A percentile compares a stretch with the other conserved stretches of the same genome.
phyloP scores from a whole-genome alignment of 2,888 invertebrate genomes.

The Nephrotoma guestfalica region DNA sequence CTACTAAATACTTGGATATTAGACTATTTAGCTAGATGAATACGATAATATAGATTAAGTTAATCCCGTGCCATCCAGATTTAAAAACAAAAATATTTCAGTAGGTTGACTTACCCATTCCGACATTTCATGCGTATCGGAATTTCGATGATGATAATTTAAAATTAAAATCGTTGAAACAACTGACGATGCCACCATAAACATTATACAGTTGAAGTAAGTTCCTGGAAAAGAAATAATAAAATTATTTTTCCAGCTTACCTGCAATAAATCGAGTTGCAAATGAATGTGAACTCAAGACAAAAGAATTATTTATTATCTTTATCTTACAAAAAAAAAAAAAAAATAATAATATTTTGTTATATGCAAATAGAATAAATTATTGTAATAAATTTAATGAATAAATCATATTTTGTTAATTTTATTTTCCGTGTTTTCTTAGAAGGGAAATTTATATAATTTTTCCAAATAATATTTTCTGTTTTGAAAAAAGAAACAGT shows the following conservation, averaged over 20 bases:
- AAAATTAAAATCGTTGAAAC: constrained; percentile 95
- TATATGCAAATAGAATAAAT: neutral
- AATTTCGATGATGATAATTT: constrained; percentile 94
- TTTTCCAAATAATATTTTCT: neutral
- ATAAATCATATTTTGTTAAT: neutral
- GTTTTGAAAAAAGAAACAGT: neutral
- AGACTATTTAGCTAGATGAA: too few species aligned
- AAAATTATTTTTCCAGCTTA: neutral
- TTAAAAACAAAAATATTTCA: neutral
- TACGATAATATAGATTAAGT: too few species aligned
- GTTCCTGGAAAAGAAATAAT: constrained; percentile 46
- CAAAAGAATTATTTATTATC: neutral
- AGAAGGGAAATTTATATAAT: neutral
- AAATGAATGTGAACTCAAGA: neutral
- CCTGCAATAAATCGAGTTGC: neutral
- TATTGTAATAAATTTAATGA: neutral
- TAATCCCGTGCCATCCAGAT: neutral
- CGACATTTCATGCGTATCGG: constrained; percentile 95
- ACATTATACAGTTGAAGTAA: constrained; percentile 99
- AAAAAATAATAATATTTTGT: neutral
- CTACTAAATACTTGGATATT: neutral
- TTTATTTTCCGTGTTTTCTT: neutral
- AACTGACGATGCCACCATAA: constrained; percentile 97
- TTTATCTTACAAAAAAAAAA: neutral
- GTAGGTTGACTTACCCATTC: constrained; percentile 58